These are phyloP conservation scores for Diglossa cyanea DNA, from an alignment of 2,797 vertebrate genomes.

Conservation along the genomic window DNA sequence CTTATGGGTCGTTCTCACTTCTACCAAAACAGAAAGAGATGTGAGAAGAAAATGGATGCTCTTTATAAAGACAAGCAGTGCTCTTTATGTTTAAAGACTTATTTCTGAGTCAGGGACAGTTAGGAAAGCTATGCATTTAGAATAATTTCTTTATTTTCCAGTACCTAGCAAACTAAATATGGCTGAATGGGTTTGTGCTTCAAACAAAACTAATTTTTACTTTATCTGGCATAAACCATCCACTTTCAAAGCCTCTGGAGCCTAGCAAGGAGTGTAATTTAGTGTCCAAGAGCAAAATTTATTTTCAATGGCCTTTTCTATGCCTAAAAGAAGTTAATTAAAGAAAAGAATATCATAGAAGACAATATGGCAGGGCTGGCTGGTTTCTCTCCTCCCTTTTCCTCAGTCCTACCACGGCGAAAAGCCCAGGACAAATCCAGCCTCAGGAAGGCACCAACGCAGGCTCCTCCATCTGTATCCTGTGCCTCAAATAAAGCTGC, in stretches of 20 bases:
- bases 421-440: not conserved
- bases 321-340: not conserved
- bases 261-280: not conserved
- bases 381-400: not conserved
- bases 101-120: not conserved
- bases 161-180: not conserved
- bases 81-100: not conserved
- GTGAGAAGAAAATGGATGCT: not conserved
- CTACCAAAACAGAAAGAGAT: not conserved
- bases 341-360: not conserved
- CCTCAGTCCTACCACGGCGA: rapidly evolving
- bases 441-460: not conserved
- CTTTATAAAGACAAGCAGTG: not conserved
- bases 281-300: not conserved
- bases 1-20: not conserved
- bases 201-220: not conserved
- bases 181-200: not conserved
- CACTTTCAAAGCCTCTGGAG: not conserved
- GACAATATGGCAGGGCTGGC: not conserved
- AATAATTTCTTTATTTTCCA: not conserved
- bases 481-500: not conserved
- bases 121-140: not conserved
- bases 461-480: not conserved
- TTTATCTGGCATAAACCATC: not conserved
- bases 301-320: not conserved